Percentiles rank a stretch among this genome's conserved stretches.
Conservation (phyloP, 2,888 invertebrate species). For the Xiphydria camelus region DNA sequence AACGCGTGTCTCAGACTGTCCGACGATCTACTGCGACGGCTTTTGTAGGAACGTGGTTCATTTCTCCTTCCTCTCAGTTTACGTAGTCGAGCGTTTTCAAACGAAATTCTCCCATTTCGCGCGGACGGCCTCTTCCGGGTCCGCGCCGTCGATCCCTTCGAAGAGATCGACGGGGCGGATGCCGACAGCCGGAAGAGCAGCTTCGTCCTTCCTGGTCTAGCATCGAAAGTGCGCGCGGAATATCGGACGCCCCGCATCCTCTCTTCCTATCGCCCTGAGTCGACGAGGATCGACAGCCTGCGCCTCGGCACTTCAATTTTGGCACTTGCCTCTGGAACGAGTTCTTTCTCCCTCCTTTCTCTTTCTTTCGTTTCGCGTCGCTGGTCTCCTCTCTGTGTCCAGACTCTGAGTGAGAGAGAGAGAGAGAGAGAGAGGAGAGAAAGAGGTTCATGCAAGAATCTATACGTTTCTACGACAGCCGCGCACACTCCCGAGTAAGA, state of each 20-base stretch:
- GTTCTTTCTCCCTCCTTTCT: conserved; percentile 6
- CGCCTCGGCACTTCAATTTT: conserved; percentile 14
- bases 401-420: conserved; percentile 34
- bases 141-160: no score
- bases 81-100: conserved; percentile 23
- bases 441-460: neutral
- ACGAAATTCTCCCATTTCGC: no score
- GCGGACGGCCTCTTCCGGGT: no score
- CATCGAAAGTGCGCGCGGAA: no score
- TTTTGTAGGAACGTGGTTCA: conserved; percentile 42
- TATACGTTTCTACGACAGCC: neutral
- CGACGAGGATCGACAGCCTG: conserved; percentile 6
- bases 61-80: conserved; percentile 52
- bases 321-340: conserved; percentile 25
- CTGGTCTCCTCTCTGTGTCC: conserved; percentile 52
- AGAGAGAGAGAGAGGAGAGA: conserved; percentile 4
- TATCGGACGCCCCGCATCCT: no score
- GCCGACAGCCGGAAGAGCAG: no score
- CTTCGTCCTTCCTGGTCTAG: no score
- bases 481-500: neutral
- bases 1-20: conserved; percentile 3
- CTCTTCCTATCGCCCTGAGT: no score
- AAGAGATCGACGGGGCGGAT: no score
- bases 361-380: conserved; percentile 3
- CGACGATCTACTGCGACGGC: conserved; percentile 12